Base-by-base conservation (phyloP, 37 sponge, comb jelly and placozoan genomes). In the Chondrosia reniformis region DNA sequence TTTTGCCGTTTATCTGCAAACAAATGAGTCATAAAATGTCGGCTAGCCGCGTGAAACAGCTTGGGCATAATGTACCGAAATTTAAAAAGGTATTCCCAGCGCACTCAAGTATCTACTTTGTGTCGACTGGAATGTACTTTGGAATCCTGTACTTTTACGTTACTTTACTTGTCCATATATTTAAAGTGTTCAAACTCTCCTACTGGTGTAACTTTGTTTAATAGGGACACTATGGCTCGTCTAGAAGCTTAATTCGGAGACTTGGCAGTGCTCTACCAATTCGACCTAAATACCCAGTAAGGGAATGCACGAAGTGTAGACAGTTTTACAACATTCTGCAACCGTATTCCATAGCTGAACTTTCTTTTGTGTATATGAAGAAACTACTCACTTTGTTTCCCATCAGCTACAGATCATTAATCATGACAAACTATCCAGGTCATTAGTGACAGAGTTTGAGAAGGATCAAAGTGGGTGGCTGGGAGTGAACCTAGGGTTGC, bases 221-320 rank as follows among this genome's bases (percentile, higher is more conserved):
- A n/a, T n/a, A 79, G 76, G 62, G 67, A 65, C 65, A 63, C 2
- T 80, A 84, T 84, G 88, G 84, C 7, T 71, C 88, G 3, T 75
- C 83, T 4, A 73, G 88, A 28, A 91, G 91, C 65, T 9, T 86
- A 21, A 88, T 91, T 13, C 45, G 91, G 12, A 52, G 33, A 57
- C 69, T 91, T n/a, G 91, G 81, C 36, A 83, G 75, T 58, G 46
- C 61, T 25, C 77, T 91, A 28, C 91, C 91, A 38, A 76, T 80
- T 0, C 72, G 44, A 21, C 72, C 72, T n/a, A 69, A 69, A 40
- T 69, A 69, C 24, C 44, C 4, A 44, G 72, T 69, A 19, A 27
- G 66, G 36, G 33, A n/a, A 15, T 21, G 33, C 31, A 36, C 33
- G 66, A 64, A n/a, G 13, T 62, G 63, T 21, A 21, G 33, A 36